A percentile compares a stretch with the other conserved stretches of the same genome.
Conservation (phyloP, 2,113 vertebrate species). For the Chauna torquata region DNA sequence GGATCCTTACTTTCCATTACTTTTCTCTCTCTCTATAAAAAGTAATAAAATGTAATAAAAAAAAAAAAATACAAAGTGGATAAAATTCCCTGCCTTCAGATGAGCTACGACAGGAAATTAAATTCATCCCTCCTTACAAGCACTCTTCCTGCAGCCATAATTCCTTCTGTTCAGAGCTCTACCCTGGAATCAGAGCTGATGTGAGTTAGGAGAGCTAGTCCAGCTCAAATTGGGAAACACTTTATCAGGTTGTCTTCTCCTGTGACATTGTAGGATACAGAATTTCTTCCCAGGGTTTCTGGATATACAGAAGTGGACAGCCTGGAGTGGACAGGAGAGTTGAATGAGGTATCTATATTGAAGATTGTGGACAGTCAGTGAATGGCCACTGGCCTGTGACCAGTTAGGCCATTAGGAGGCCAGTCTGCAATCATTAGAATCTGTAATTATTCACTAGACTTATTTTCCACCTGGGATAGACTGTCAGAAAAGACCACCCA, state of each 20-base stretch:
- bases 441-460: not conserved
- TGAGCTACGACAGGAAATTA: conserved; percentile 3
- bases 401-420: not conserved
- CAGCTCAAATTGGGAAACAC: not conserved
- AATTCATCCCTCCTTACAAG: conserved; percentile 15
- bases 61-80: not conserved
- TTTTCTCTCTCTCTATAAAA: not conserved
- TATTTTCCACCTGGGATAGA: not conserved
- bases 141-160: not conserved
- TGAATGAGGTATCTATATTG: not conserved
- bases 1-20: not conserved
- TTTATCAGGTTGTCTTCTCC: not conserved
- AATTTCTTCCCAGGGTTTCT: not conserved
- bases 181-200: not conserved
- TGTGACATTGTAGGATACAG: not conserved
- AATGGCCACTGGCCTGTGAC: not conserved
- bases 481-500: not conserved
- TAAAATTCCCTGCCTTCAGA: not conserved
- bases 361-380: not conserved
- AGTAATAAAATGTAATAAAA: not conserved
- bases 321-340: not conserved
- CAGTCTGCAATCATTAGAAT: not conserved
- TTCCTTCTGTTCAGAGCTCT: conserved; percentile 3
- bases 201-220: not conserved
- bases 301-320: not conserved